Evolutionary conservation across 2,797 vertebrate species (phyloP), one percentile per base, ranked within the genome.

Genomic region (Mus caroli): DNA sequence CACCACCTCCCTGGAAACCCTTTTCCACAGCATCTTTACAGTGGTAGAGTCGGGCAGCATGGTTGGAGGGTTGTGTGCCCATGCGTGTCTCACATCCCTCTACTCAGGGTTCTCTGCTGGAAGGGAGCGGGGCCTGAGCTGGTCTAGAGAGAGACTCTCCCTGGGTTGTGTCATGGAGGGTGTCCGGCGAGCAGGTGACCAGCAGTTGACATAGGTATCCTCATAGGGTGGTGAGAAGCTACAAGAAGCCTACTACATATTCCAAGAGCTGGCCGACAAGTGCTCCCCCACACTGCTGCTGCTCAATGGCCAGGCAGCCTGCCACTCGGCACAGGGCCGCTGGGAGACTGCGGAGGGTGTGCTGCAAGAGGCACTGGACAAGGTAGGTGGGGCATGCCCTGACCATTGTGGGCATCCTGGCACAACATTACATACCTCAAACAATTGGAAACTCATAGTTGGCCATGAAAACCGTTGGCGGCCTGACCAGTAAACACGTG

Each of bases 241-340:
- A 73, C 99, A 99, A 96, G 99, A 99, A 0, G 99, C 99, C 13
- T 99, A 99, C 97, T 99, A 99, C 98, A 99, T 99, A 98, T 99
- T 99, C 98, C 99, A 99, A 95, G 99, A 99, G 98, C 99, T 99
- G 99, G 99, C 99, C 0, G 99, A 99, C 97, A 99, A 99, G 91
- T 99, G 99, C 97, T 99, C 99, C 0, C 94, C 99, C 50, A 99
- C 99, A 0, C 98, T 99, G 91, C 98, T 99, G 82, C 99, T 99
- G 22, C 99, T 99, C 10, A 99, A 99, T 0, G 99, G 99, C 0
- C 99, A 99, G 95, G 99, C 99, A 0, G 99, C 99, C 88, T 99
- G 99, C 96, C 99, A 99, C 97, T 99, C 99, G 99, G 99, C 99
- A 3, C 99, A 99, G 98, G 99, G 99, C 97, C 99, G 99, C 98